Evolutionary conservation across 2,888 invertebrate species (phyloP).

Genomic region (Scaptomyza flava): DNA sequence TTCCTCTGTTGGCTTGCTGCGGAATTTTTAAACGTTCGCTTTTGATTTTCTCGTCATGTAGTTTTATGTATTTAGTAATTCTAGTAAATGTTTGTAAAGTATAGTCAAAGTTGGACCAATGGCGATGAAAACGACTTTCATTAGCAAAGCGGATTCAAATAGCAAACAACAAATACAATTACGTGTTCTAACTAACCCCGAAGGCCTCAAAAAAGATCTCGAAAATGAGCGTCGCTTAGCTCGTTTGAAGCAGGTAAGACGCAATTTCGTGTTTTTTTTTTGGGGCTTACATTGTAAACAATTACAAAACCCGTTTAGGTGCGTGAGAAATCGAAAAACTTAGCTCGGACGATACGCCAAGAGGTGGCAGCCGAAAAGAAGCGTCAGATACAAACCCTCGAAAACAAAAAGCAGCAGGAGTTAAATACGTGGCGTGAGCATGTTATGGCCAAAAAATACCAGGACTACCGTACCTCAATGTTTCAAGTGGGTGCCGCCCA

Average conservation of each 20-base stretch:
- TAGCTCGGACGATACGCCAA: slow-evolving; percentile 86
- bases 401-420: slow-evolving; percentile 85
- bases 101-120: slow-evolving; percentile 75
- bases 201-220: slow-evolving; percentile 86
- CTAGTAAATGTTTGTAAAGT: slow-evolving; percentile 24
- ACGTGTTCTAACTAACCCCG: slow-evolving; percentile 83
- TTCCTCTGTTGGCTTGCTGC: slow-evolving; percentile 35
- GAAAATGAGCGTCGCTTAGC: slow-evolving; percentile 86
- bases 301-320: slow-evolving; percentile 83
- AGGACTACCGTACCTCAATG: slow-evolving; percentile 76
- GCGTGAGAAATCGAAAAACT: slow-evolving; percentile 87
- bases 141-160: slow-evolving; percentile 86
- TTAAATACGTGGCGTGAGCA: slow-evolving; percentile 85
- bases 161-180: slow-evolving; percentile 75
- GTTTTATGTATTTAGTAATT: slow-evolving; percentile 26
- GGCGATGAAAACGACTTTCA: slow-evolving; percentile 87
- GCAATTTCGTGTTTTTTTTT: slow-evolving; percentile 21
- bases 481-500: slow-evolving; percentile 82
- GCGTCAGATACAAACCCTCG: slow-evolving; percentile 85
- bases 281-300: slow-evolving; percentile 16
- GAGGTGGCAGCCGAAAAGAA: slow-evolving; percentile 85
- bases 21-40: slow-evolving; percentile 49
- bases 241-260: slow-evolving; percentile 87
- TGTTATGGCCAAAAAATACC: slow-evolving; percentile 83
- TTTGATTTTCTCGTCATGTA: slow-evolving; percentile 53